Evolutionary conservation across 2,888 invertebrate species (phyloP).

Genomic region (Neuroscelio doddi): DNA sequence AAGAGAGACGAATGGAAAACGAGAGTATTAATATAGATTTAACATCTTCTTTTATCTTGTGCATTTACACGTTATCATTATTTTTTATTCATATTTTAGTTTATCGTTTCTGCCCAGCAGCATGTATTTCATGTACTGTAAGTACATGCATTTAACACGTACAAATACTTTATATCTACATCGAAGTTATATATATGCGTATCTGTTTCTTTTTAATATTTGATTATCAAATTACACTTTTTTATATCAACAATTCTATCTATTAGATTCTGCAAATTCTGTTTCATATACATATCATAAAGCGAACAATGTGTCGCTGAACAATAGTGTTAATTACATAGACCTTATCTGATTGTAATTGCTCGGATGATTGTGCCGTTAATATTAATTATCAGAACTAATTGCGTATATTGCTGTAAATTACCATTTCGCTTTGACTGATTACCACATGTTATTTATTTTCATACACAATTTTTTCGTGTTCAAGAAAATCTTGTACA

Average conservation of each 20-base stretch:
- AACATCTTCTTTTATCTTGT: background rate
- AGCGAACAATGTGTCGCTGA: conserved; percentile 26
- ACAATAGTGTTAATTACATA: conserved; percentile 38
- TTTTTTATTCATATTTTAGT: background rate
- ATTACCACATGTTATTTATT: too few relatives aligned
- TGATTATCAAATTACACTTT: conserved; percentile 25
- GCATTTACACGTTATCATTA: background rate
- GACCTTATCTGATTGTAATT: conserved; percentile 35
- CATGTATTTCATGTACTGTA: background rate
- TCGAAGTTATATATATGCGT: conserved; percentile 14
- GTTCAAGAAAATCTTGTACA: too few relatives aligned
- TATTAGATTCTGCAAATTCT: conserved; percentile 31
- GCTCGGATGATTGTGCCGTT: conserved; percentile 34
- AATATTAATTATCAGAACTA: conserved; percentile 37
- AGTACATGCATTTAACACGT: background rate
- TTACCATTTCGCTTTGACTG: conserved; percentile 14
- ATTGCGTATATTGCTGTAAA: conserved; percentile 29
- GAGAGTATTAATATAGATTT: background rate
- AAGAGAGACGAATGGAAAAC: background rate
- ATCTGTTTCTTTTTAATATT: conserved; percentile 18
- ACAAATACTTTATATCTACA: background rate
- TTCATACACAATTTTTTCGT: conserved; percentile 11
- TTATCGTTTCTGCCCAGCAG: background rate
- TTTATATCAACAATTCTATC: conserved; percentile 16
- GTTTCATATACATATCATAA: conserved; percentile 17